These are phyloP conservation scores for Onthophagus sagittarius DNA, from an alignment of 2,888 invertebrate genomes.

Conservation along the genomic window DNA sequence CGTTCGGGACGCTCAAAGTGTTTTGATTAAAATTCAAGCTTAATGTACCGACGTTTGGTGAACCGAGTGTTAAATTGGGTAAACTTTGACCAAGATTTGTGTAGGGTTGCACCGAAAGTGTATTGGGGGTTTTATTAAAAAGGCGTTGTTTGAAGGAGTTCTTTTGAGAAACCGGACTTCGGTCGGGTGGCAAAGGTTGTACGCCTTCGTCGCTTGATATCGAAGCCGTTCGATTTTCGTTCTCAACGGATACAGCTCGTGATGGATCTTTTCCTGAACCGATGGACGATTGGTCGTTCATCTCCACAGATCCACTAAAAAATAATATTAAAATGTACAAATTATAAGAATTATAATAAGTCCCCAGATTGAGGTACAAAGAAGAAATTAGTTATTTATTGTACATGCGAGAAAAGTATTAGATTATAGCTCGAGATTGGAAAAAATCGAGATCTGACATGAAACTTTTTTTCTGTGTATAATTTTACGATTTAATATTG, in stretches of 20 bases:
- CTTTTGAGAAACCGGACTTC: slow-evolving; percentile 47
- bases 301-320: slow-evolving; percentile 62
- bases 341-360: no score
- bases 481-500: no score
- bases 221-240: slow-evolving; percentile 60
- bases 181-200: slow-evolving; percentile 48
- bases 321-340: not conserved
- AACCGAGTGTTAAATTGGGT: slow-evolving; percentile 64
- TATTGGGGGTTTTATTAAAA: slow-evolving; percentile 59
- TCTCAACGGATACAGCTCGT: slow-evolving; percentile 59
- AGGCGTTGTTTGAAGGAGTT: slow-evolving; percentile 44
- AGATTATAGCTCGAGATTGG: no score
- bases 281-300: slow-evolving; percentile 57
- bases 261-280: slow-evolving; percentile 51
- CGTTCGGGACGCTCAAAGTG: slow-evolving; percentile 55
- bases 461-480: no score
- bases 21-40: slow-evolving; percentile 49
- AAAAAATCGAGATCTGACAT: no score
- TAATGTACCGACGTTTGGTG: slow-evolving; percentile 45
- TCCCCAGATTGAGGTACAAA: no score
- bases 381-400: no score
- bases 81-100: slow-evolving; percentile 73
- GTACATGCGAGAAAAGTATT: no score
- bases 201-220: slow-evolving; percentile 62
- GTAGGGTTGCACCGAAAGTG: slow-evolving; percentile 69